Conservation (phyloP, 2,888 invertebrate genomes). For the Hydrotaea cyrtoneurina region DNA sequence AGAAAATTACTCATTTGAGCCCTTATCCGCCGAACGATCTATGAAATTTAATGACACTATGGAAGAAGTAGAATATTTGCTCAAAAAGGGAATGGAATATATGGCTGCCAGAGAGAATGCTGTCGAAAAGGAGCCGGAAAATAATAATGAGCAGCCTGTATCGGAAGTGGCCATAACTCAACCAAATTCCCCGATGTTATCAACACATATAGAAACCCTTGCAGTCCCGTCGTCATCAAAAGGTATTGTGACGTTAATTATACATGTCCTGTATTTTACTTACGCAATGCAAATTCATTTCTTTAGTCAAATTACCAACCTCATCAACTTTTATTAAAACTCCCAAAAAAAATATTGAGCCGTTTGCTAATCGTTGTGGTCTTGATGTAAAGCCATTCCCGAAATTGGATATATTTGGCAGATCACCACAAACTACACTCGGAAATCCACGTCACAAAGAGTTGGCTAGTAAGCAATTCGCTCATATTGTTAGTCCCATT, state of each 20-base stretch:
- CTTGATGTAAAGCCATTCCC: constrained; percentile 70
- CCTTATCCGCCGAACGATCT: constrained; percentile 66
- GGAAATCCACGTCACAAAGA: constrained; percentile 65
- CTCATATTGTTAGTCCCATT: constrained; percentile 80
- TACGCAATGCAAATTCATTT: background rate
- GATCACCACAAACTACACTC: constrained; percentile 55
- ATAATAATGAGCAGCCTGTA: background rate
- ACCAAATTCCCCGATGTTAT: constrained; percentile 10
- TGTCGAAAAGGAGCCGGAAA: background rate
- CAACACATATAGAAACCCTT: background rate
- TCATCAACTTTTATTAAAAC: constrained; percentile 45
- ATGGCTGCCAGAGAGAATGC: constrained; percentile 69
- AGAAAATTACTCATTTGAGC: constrained; percentile 67
- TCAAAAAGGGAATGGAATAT: constrained; percentile 78
- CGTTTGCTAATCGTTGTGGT: constrained; percentile 51
- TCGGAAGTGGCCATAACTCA: constrained; percentile 1
- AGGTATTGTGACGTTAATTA: constrained; percentile 51
- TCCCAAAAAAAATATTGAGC: constrained; percentile 17
- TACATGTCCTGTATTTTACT: constrained; percentile 20
- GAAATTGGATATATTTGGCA: constrained; percentile 72
- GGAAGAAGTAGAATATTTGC: constrained; percentile 81
- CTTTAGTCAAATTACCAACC: constrained; percentile 61
- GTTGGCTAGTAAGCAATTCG: constrained; percentile 69
- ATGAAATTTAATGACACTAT: constrained; percentile 80
- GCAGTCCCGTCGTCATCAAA: constrained; percentile 42